Evolutionary conservation across 2,888 invertebrate species (phyloP).

Genomic region (Megastigmus dorsalis): DNA sequence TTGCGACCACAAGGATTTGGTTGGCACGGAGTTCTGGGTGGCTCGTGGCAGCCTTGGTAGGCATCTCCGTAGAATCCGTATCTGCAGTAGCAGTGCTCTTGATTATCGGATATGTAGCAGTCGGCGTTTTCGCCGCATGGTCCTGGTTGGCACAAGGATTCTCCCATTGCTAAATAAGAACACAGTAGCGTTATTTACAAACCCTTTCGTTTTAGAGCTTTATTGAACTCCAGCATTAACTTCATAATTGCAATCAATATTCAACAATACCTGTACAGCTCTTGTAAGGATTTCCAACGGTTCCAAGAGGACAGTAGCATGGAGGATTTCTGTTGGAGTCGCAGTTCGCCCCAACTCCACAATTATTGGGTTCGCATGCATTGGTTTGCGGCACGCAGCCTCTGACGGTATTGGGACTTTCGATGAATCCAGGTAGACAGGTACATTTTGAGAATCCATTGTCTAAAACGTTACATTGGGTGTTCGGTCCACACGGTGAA

Average conservation of each 20-base stretch:
- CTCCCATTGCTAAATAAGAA: slow-evolving; percentile 80
- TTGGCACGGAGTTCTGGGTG: slow-evolving; percentile 82
- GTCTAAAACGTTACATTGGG: slow-evolving; percentile 85
- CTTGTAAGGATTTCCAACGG: slow-evolving; percentile 88
- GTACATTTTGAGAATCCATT: slow-evolving; percentile 93
- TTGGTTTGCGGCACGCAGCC: slow-evolving; percentile 88
- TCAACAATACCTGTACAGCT: slow-evolving; percentile 81
- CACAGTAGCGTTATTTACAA: no score
- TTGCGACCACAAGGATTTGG: slow-evolving; percentile 89
- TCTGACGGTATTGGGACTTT: slow-evolving; percentile 90
- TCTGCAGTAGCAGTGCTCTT: slow-evolving; percentile 89
- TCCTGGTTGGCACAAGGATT: slow-evolving; percentile 84
- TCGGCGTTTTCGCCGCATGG: slow-evolving; percentile 89
- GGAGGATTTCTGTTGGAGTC: slow-evolving; percentile 86
- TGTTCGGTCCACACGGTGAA: slow-evolving; percentile 92
- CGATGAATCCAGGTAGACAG: slow-evolving; percentile 87
- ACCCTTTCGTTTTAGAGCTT: no score
- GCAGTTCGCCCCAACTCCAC: slow-evolving; percentile 86
- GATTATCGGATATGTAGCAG: slow-evolving; percentile 87
- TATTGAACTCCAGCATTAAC: not conserved
- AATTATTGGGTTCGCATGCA: slow-evolving; percentile 89
- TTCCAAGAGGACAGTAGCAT: slow-evolving; percentile 90
- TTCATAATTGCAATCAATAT: slow-evolving; percentile 1
- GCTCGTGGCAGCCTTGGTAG: slow-evolving; percentile 83
- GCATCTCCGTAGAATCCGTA: slow-evolving; percentile 86